Evolutionary conservation across 2,113 vertebrate genomes (phyloP), one percentile per base, ranked within the genome.

Genomic region (Pristiophorus japonicus): DNA sequence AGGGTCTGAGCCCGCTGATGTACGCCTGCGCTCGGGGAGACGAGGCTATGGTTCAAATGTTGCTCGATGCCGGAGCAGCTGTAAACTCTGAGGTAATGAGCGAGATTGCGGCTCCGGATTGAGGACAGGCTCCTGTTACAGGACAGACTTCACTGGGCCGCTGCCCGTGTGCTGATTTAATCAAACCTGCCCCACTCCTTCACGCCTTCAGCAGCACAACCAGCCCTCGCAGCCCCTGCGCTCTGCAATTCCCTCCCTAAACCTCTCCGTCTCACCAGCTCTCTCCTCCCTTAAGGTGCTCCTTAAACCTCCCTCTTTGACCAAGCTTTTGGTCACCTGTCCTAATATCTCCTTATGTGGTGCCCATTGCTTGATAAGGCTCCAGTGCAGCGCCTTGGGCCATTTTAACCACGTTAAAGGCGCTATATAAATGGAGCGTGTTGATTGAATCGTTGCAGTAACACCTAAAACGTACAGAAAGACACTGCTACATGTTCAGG

Each of bases 1-100:
- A 99, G 99, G 99, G 99, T 96, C 99, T 99, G 99, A 99, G 98
- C 95, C 99, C 99, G 59, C 97, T 99, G 97, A 99, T 99, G 99
- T 99, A 99, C 24, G 99, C 99, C 84, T 99, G 99, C 96, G 98
- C 99, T 96, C 98, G 99, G 51, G 99, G 99, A 95, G 99, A 99
- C 95, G 99, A 99, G 97, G 99, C 99, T 87, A 99, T 99, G 99
- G 99, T 99, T 81, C 99, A 99, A 98, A 99, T 99, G 99, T 97
- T 99, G 97, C 98, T 99, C 97, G 99, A 99, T 96, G 99, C 99
- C 51, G 99, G 99, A 97, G 99, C 99, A 93, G 98, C 99, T 96
- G 98, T 99, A 96, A 99, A 99, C 97, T 98, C 98, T 96, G 99
- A 99, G 99, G 99, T 99, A 96, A 98, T 98, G 96, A 47, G 2